Percentiles rank a stretch among this genome's conserved stretches.
These are phyloP conservation scores for Melanostoma scalare DNA, from an alignment of 2,888 invertebrate species.

Conservation along the genomic window DNA sequence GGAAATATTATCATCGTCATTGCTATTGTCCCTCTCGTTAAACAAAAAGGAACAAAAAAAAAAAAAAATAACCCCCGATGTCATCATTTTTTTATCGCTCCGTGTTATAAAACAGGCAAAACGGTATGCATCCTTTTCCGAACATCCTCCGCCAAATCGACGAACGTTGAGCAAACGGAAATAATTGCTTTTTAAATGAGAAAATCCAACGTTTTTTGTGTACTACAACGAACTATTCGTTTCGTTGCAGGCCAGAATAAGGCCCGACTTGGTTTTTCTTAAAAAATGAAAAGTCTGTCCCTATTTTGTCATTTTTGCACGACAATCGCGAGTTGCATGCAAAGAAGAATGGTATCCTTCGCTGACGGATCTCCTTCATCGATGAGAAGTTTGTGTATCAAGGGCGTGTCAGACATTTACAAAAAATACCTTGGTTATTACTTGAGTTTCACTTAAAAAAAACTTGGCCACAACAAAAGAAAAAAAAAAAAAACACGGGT, in stretches of 20 bases:
- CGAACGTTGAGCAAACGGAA: conserved; percentile 76
- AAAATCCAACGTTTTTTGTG: conserved; percentile 40
- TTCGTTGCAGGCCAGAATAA: too few relatives aligned
- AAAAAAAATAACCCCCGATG: conserved; percentile 39
- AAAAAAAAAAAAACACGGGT: not conserved
- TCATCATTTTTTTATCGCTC: conserved; percentile 48
- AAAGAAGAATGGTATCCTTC: conserved; percentile 23
- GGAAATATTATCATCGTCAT: conserved; percentile 66
- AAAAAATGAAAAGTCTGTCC: not conserved
- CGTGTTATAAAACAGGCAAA: conserved; percentile 44
- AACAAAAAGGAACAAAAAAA: conserved; percentile 39
- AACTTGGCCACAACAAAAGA: not conserved
- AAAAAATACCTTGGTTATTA: conserved; percentile 15
- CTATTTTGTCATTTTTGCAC: conserved; percentile 27
- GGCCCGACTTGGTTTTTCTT: not conserved
- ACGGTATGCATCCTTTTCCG: conserved; percentile 8
- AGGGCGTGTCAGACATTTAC: conserved; percentile 4
- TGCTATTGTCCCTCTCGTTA: conserved; percentile 59
- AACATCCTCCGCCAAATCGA: conserved; percentile 35
- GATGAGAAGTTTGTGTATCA: conserved; percentile 30
- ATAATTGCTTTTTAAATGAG: conserved; percentile 77
- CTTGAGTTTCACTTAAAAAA: not conserved
- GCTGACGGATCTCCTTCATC: conserved; percentile 53
- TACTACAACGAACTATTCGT: not conserved
- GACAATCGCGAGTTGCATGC: conserved; percentile 28